Base-by-base conservation (phyloP, 2,113 vertebrate species). In the Corythornis madagascariensis region DNA sequence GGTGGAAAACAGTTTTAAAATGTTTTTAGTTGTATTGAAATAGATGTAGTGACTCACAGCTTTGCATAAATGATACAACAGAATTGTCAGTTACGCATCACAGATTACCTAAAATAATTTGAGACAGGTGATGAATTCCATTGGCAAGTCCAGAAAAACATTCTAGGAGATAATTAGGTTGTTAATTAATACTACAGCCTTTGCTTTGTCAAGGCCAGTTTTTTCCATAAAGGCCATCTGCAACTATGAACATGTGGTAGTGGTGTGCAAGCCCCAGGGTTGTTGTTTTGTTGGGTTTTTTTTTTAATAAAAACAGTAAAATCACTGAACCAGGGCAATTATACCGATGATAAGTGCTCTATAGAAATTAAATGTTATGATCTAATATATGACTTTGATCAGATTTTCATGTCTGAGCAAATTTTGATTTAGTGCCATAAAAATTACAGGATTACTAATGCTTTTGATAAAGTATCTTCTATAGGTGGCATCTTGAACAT, bases 21-120 rank as follows among this genome's bases (percentile, higher is more conserved):
- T 83, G 65, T 16, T 52, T 84, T 67, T 33, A 67, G 47, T 64
- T 86, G 18, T 57, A 19, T 69, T 86, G 83, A 93, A 91, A 88
- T 79, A 84, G 79, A 90, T 75, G 24, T 45, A 29, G 86, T 95
- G 92, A 94, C 80, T 95, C 90, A 91, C 72, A 90, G 70, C 29
- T 92, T 47, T 92, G 90, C 35, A 67, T 53, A 84, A 83, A 64
- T 64, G 83, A 33, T 59, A 88, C n/a, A 71, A 74, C 43, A 81
- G 28, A 73, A 48, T 81, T 94, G 66, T 83, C 61, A 92, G 74
- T 45, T 83, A 50, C 14, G 59, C 55, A 77, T 60, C 47, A 52
- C 11, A 75, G 40, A 47, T 66, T 50, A 76, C 45, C 70, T 79
- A 64, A 71, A 81, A 63, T 63, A 50, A n/a, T 86, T 16, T 79